A percentile compares a stretch with the other conserved stretches of the same genome.
Conservation (phyloP, 2,113 vertebrate genomes). For the Aptenodytes patagonicus region DNA sequence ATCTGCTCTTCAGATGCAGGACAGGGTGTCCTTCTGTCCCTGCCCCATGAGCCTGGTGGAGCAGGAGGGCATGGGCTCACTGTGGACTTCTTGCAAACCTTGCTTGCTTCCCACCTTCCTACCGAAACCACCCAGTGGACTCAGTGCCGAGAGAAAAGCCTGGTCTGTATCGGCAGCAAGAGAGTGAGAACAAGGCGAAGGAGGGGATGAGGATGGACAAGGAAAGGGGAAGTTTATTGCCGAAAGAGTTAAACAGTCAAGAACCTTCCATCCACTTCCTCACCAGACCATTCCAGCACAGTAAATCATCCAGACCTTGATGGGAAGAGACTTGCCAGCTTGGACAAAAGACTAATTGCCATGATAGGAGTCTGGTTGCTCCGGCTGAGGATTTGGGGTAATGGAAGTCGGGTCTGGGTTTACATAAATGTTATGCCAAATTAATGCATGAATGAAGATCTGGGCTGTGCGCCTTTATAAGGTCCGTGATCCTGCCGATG, state of each 20-base stretch:
- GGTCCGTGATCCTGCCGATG: background rate
- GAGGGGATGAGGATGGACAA: background rate
- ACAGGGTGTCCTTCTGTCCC: background rate
- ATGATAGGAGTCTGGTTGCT: background rate
- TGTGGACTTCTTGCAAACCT: background rate
- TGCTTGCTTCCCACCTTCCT: background rate
- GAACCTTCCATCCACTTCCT: background rate
- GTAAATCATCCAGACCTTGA: conserved; percentile 3
- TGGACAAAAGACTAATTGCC: background rate
- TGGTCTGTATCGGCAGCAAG: background rate
- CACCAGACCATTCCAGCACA: background rate
- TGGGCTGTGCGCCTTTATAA: background rate
- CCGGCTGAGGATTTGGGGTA: background rate
- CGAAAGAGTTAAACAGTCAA: background rate
- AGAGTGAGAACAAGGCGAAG: background rate
- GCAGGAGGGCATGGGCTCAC: background rate
- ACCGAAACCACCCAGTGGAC: background rate
- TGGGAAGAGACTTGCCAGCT: background rate
- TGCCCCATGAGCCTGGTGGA: background rate
- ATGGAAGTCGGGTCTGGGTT: background rate
- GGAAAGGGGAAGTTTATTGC: background rate
- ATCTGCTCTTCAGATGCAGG: background rate
- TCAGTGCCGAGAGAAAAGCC: background rate
- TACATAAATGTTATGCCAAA: background rate
- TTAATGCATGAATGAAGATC: background rate